Base-by-base conservation (phyloP, 35 echinoderm and acorn worm genomes). In the Strongylocentrotus purpuratus region DNA sequence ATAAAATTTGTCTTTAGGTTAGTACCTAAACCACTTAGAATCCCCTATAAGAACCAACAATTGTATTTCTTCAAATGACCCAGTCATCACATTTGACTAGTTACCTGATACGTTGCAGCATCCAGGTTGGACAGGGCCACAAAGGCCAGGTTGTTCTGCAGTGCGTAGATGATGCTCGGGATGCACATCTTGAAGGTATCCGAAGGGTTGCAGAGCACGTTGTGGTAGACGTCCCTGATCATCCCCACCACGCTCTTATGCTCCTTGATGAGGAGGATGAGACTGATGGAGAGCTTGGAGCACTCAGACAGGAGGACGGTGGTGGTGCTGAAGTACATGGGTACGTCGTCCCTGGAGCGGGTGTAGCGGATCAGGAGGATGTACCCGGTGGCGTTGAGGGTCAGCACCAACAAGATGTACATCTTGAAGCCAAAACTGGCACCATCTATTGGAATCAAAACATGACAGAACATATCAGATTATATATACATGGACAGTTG, bases 91-190 rank as follows among this genome's bases (percentile, higher is more conserved):
- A 20, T 1, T 85, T 20, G 15, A 85, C 31, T 85, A 31, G 70
- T 59, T 92, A 98, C 98, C 98, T 99, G 98, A 88, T 99, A 99
- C 14, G 98, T 99, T 7, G 97, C 98, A 25, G 98, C 98, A 96
- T 99, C 98, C 87, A 99, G 92, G 47, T 99, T 98, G 15, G 98
- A 98, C 22, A 99, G 92, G 0, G 98, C 98, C 85, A 98, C 92
- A 95, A 99, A 99, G 20, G 98, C 98, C 52, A 99, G 94, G 92
- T 99, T 99, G 95, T 99, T 99, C 94, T 98, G 97, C n/a, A 99
- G 95, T 13, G 97, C 97, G 61, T 99, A 99, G 47, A 99, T 99
- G 28, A 98, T 52, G 7, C 97, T 98, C 1, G 98, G 98, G 46
- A 99, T 95, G 48, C 97, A 97, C 98, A 99, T 99, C 95, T 99